Evolutionary conservation across 2,797 vertebrate species (phyloP).

Genomic region (Babyrousa celebensis): DNA sequence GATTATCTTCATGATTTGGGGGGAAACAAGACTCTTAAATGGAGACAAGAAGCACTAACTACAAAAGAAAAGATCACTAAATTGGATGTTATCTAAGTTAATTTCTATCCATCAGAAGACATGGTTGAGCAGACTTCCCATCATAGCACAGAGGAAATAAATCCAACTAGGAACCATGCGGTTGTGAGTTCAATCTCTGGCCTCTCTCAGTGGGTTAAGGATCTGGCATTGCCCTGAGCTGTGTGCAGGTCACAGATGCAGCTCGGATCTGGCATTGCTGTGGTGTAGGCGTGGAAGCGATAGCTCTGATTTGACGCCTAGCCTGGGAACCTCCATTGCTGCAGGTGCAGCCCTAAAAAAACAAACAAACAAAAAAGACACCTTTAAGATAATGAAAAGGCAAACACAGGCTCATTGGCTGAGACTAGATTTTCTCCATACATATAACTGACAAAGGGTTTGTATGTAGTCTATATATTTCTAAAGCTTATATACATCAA

Average conservation of each 20-base stretch:
- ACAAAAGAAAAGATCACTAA: constrained; percentile 50
- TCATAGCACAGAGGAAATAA: too few species aligned
- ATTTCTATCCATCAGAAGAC: constrained; percentile 58
- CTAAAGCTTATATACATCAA: constrained; percentile 67
- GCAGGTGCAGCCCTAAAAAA: too few species aligned
- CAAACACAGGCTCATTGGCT: background rate
- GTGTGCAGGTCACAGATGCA: too few species aligned
- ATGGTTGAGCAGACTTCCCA: background rate
- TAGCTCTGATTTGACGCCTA: too few species aligned
- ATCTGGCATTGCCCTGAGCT: too few species aligned
- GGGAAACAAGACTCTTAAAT: constrained; percentile 44
- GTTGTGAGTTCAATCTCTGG: too few species aligned
- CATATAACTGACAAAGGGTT: background rate
- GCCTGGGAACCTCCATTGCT: too few species aligned
- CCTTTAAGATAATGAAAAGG: constrained; percentile 59
- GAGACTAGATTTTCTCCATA: constrained; percentile 23
- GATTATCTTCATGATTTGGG: background rate
- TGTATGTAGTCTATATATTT: background rate
- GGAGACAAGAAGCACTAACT: background rate
- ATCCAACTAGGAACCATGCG: too few species aligned
- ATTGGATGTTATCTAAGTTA: constrained; percentile 47
- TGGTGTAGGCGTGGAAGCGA: too few species aligned
- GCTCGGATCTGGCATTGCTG: too few species aligned
- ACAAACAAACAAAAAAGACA: background rate
- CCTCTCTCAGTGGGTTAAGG: too few species aligned